Evolutionary conservation across 2,113 vertebrate genomes (phyloP).

Genomic region (Bujurquina vittata): DNA sequence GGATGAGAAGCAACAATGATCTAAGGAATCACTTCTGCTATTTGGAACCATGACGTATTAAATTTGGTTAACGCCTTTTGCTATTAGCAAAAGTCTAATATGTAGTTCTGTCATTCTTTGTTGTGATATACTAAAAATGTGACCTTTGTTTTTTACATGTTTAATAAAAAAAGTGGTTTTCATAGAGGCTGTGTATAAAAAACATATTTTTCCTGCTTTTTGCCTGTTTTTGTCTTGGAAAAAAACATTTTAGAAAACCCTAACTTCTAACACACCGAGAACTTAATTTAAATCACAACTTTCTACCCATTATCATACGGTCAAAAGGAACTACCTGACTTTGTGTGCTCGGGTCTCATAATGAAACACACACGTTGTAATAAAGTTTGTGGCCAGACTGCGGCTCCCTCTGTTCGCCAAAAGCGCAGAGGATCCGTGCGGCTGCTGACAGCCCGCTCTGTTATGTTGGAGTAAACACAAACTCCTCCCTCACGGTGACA

Average conservation of each 20-base stretch:
- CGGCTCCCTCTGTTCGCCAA: constrained; percentile 48
- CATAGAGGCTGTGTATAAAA: too few relatives aligned
- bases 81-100: not conserved
- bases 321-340: not conserved
- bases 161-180: too few relatives aligned
- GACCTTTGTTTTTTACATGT: too few relatives aligned
- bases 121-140: not conserved
- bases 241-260: too few relatives aligned
- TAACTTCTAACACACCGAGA: too few relatives aligned
- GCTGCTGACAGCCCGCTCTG: constrained; percentile 30
- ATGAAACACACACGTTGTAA: constrained; percentile 10
- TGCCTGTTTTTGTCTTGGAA: too few relatives aligned
- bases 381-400: constrained; percentile 22
- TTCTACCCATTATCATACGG: not conserved
- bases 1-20: not conserved
- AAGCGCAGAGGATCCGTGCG: not conserved
- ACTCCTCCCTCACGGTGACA: constrained; percentile 70
- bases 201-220: too few relatives aligned
- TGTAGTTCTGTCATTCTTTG: not conserved
- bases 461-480: constrained; percentile 68
- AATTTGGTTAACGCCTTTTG: not conserved
- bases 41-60: not conserved
- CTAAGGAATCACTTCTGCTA: not conserved
- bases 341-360: not conserved
- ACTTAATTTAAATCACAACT: not conserved